These are phyloP conservation scores for Cydia fagiglandana DNA, from an alignment of 1,140 invertebrate genomes.

Conservation along the genomic window DNA sequence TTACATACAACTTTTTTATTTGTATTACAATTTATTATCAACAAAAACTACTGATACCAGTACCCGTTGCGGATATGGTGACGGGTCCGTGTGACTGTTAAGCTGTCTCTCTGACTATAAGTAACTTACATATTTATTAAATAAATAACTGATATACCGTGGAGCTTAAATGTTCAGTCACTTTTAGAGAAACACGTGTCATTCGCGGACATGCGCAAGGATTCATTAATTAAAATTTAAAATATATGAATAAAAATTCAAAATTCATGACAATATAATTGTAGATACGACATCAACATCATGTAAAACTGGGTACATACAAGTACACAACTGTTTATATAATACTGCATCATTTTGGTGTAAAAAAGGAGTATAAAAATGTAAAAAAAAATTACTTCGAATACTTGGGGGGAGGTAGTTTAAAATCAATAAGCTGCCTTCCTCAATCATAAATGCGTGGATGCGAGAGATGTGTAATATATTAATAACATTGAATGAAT, in stretches of 20 bases:
- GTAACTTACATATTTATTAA: too few species aligned
- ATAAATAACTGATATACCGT: too few species aligned
- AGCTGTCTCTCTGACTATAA: too few species aligned
- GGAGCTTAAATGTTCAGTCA: too few species aligned
- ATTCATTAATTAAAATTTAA: not conserved
- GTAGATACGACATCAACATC: not conserved
- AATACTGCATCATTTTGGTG: conserved; percentile 27
- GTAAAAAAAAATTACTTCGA: conserved; percentile 29
- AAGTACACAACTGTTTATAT: conserved; percentile 21
- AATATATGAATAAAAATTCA: not conserved
- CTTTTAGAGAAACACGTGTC: not conserved
- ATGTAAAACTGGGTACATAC: not conserved
- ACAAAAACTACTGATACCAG: too few species aligned
- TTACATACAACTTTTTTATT: too few species aligned
- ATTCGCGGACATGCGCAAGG: not conserved
- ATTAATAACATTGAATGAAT: not conserved
- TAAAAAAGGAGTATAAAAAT: not conserved
- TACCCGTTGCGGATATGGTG: too few species aligned
- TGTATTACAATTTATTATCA: too few species aligned
- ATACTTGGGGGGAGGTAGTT: conserved; percentile 31
- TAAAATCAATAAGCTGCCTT: conserved; percentile 23
- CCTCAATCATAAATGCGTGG: not conserved
- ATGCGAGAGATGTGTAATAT: conserved; percentile 2
- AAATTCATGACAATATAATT: not conserved
- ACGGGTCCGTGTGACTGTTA: too few species aligned